Evolutionary conservation across 2,888 invertebrate species (phyloP), one percentile per base, ranked within the genome.

Genomic region (Julus scanicus): DNA sequence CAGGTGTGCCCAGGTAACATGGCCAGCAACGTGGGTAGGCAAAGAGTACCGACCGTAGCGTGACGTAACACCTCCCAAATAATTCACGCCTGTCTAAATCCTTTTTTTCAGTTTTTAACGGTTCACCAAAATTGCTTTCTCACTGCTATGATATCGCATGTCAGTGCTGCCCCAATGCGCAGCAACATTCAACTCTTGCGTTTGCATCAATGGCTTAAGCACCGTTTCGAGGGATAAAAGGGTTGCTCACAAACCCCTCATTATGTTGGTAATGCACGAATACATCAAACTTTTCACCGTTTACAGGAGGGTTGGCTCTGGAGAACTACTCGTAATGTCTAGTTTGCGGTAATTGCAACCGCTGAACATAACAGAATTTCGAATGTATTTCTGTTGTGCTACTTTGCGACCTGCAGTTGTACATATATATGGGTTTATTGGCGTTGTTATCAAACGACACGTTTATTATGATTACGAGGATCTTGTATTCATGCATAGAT

Each of bases 1-100:
- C 87, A 87, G 57, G 87, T 87, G 87, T 87, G 87, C 80, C 71
- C 87, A 71, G 71, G 40, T 87, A 87, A 87, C 29, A 29, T 29
- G 29, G 29, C 29, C 29, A 29, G 29, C 29, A 29, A 29, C 40
- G 37, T 40, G 40, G 40, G 39, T 39, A 15, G 40, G 84, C 40
- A 29, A 40, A 40, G 37, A 15, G 17, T 9, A 5, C n/a, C 39
- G 39, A 37, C 8, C n/a, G 40, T 84, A 15, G 44, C 84, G 48
- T 84, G 84, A 71, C 71, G 71, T 29, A 71, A 71, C 71, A 11
- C 71, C 71, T 71, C 71, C 71, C 71, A 29, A 2, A 6, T 4
- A 63, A 63, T n/a, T 63, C 63, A 63, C 57, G 57, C 57, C 17
- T 5, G 57, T 17, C 57, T 57, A 63, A 63, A n/a, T 13, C 71